Conservation (phyloP, 2,113 vertebrate genomes). For the Suncus etruscus region DNA sequence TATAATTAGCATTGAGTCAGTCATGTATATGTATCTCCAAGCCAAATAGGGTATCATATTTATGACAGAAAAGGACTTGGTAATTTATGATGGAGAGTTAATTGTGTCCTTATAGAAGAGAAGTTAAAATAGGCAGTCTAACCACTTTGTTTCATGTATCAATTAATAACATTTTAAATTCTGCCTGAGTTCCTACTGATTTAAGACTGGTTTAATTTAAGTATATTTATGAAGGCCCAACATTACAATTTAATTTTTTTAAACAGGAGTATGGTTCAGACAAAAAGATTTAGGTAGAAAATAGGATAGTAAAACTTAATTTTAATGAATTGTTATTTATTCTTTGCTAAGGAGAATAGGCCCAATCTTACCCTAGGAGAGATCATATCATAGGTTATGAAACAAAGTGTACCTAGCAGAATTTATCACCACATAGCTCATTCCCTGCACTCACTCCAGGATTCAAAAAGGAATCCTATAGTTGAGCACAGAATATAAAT, state of each 20-base stretch:
- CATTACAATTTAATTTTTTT: constrained; percentile 58
- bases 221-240: constrained; percentile 62
- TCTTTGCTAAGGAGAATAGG: background rate
- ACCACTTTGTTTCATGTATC: constrained; percentile 12
- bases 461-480: background rate
- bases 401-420: background rate
- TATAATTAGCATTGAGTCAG: background rate
- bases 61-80: constrained; percentile 19
- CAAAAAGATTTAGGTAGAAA: constrained; percentile 64
- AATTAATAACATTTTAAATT: constrained; percentile 43
- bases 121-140: constrained; percentile 25
- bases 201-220: constrained; percentile 55
- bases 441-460: background rate
- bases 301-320: constrained; percentile 34
- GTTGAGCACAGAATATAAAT: constrained; percentile 34
- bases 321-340: constrained; percentile 28
- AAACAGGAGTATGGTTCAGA: constrained; percentile 52
- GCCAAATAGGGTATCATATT: constrained; percentile 36
- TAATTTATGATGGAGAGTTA: constrained; percentile 8
- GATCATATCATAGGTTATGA: background rate
- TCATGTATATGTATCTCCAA: background rate
- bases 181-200: background rate
- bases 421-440: background rate
- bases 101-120: constrained; percentile 42
- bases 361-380: background rate